Conservation (phyloP, 1,140 invertebrate species). For the Saccostrea cuccullata region DNA sequence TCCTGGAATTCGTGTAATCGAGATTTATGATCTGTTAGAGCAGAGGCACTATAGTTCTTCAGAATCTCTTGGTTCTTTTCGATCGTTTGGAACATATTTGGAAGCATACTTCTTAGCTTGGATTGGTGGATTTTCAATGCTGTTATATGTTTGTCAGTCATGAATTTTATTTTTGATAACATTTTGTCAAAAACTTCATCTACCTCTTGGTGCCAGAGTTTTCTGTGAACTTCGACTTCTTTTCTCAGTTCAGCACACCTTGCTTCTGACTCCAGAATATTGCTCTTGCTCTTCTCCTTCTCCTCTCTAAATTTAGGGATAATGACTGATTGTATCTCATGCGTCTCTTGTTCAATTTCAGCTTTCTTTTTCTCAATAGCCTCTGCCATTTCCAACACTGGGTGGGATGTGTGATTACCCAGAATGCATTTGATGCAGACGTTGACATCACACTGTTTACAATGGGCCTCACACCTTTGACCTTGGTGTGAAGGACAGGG, state of each 20-base stretch:
- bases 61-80: background rate
- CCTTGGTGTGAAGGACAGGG: background rate
- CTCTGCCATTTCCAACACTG: background rate
- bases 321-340: background rate
- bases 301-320: background rate
- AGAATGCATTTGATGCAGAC: conserved; percentile 3
- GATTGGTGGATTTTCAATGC: background rate
- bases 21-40: background rate
- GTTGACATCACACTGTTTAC: background rate
- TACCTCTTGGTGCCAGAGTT: background rate
- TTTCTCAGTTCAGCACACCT: background rate
- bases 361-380: background rate
- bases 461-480: background rate
- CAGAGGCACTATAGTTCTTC: background rate
- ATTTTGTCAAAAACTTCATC: background rate
- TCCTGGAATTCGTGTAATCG: background rate
- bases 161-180: background rate
- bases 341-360: background rate
- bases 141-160: background rate
- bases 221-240: background rate
- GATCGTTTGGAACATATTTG: background rate
- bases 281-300: background rate
- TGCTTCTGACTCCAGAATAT: background rate
- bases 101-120: background rate
- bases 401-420: background rate